Conservation (phyloP, 2,888 invertebrate species). For the Clanis bilineata region DNA sequence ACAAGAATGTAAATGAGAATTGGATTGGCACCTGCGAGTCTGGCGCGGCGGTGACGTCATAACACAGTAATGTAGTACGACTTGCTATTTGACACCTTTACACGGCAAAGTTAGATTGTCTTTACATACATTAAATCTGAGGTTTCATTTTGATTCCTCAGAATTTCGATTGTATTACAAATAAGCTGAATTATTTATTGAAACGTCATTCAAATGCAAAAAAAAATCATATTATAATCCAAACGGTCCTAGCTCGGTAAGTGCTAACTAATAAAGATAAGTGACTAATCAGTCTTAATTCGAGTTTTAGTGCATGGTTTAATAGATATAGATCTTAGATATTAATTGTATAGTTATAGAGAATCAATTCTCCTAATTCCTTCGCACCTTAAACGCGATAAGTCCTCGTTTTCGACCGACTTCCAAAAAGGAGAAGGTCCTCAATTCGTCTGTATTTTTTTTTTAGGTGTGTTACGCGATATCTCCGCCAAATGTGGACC, state of each 20-base stretch:
- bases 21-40: constrained; percentile 72
- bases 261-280: no score
- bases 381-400: no score
- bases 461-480: no score
- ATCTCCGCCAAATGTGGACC: no score
- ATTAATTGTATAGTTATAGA: neutral
- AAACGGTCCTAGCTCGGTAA: no score
- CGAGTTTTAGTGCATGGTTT: neutral
- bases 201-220: no score
- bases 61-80: constrained; percentile 42
- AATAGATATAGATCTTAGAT: neutral
- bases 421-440: no score
- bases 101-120: constrained; percentile 2
- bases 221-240: no score
- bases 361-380: neutral
- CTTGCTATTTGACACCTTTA: constrained; percentile 17
- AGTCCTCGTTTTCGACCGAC: no score
- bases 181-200: no score
- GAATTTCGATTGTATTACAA: neutral
- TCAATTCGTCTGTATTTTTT: no score
- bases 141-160: neutral
- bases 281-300: no score
- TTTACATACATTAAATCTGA: constrained; percentile 3
- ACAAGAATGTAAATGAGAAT: constrained; percentile 65
- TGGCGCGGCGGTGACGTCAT: constrained; percentile 66